phyloP scores from a whole-genome alignment of 2,888 invertebrate species.

The Lasioglossum oenotherae region DNA sequence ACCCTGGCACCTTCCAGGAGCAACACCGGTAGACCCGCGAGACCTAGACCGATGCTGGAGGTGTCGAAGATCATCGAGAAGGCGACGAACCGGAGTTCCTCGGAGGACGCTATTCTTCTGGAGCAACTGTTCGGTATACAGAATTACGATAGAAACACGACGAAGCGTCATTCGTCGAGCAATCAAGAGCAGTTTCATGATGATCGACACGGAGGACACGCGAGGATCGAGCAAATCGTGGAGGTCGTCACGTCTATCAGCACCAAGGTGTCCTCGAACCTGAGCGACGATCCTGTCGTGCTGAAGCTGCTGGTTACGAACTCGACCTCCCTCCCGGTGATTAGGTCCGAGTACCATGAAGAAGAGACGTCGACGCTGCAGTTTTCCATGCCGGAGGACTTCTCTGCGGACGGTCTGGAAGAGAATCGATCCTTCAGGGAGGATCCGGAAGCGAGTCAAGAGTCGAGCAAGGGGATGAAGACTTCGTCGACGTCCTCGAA shows the following conservation, averaged over 20 bases:
- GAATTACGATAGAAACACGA: constrained; percentile 45
- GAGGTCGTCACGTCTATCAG: constrained; percentile 84
- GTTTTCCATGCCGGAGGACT: background rate
- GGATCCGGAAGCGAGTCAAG: background rate
- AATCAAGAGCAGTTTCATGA: background rate
- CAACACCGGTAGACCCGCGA: constrained; percentile 90
- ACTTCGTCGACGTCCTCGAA: constrained; percentile 42
- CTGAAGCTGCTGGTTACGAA: constrained; percentile 76
- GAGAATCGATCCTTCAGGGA: constrained; percentile 67
- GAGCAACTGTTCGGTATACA: constrained; percentile 75
- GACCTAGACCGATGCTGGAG: constrained; percentile 87
- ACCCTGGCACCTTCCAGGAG: constrained; percentile 92
- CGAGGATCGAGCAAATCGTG: constrained; percentile 78
- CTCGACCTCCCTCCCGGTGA: constrained; percentile 66
- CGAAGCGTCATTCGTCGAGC: constrained; percentile 68
- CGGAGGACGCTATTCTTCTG: constrained; percentile 69
- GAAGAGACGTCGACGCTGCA: constrained; percentile 17
- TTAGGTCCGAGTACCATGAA: constrained; percentile 33
- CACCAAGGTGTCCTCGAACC: constrained; percentile 79
- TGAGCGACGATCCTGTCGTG: constrained; percentile 74
- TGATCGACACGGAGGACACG: background rate
- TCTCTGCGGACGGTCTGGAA: constrained; percentile 17
- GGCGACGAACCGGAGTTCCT: constrained; percentile 16
- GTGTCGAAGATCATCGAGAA: constrained; percentile 51
- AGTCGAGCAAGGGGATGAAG: constrained; percentile 39